Evolutionary conservation across 2,797 vertebrate genomes (phyloP), one percentile per base, ranked within the genome.

Genomic region (Anableps anableps): DNA sequence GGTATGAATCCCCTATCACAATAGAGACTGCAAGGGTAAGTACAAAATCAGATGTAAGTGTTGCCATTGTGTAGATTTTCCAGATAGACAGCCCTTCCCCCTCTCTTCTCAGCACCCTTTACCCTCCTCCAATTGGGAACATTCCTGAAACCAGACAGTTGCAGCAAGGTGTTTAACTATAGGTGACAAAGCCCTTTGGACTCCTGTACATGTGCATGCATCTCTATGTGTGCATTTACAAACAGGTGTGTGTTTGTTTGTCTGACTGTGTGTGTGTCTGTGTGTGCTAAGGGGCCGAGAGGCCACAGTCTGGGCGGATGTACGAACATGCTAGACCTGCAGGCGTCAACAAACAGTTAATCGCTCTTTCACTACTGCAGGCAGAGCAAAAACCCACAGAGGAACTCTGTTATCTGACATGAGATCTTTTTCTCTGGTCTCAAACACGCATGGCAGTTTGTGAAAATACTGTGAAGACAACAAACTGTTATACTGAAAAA

Each of bases 321-420:
- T 86, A 89, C 58, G 72, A 88, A 91, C 83, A 80, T 70, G 80
- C 48, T 80, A 80, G 86, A 88, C 85, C 92, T 86, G 88, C 78
- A 92, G 93, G 91, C 90, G 79, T 93, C 88, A 88, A 92, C 92
- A 89, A 87, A 85, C 83, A 85, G 87, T 93, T 93, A 93, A 94
- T 94, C 86, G 84, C 83, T 81, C 79, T 80, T 60, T 81, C 74
- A 81, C 68, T 51, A 70, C 81, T 64, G 66, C 68, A 83, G 81
- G 88, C 76, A 4, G 72, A 83, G 58, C 73, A 72, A 87, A 88
- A 90, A 76, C 53, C 75, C 79, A 87, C 78, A 91, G 66, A 88
- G 78, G 75, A 84, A 87, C 77, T 75, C 74, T 81, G 78, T 58
- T 86, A 90, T 88, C 88, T 85, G 23, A 70, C 51, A 81, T 78